Conservation (phyloP, 2,888 invertebrate genomes). For the Monoplex corrugatus region DNA sequence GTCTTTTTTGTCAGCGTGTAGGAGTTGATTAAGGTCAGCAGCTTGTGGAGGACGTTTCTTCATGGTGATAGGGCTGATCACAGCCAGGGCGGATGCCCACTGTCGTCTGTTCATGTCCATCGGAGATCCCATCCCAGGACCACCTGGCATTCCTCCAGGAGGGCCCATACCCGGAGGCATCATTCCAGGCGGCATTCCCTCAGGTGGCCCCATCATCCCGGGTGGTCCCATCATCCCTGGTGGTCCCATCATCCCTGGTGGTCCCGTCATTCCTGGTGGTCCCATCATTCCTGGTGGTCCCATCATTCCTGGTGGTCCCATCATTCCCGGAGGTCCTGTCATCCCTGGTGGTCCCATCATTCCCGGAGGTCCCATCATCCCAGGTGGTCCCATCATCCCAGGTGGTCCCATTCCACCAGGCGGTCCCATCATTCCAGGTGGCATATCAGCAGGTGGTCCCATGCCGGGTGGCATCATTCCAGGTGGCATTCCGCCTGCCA, state of each 20-base stretch:
- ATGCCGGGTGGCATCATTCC: slow-evolving; percentile 26
- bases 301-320: slow-evolving; percentile 36
- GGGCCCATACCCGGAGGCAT: background rate
- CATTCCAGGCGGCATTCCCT: background rate
- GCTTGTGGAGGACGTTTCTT: slow-evolving; percentile 38
- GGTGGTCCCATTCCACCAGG: slow-evolving; percentile 44
- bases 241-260: slow-evolving; percentile 41
- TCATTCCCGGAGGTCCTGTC: slow-evolving; percentile 22
- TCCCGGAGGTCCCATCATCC: slow-evolving; percentile 27
- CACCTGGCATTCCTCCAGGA: background rate
- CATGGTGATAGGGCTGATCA: slow-evolving; percentile 24
- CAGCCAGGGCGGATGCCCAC: slow-evolving; percentile 6
- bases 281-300: slow-evolving; percentile 43
- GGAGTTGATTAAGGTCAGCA: slow-evolving; percentile 51
- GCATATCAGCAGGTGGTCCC: slow-evolving; percentile 34
- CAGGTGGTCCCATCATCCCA: slow-evolving; percentile 3
- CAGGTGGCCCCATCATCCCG: slow-evolving; percentile 41
- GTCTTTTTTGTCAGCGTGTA: slow-evolving; percentile 41
- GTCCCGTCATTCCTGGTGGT: slow-evolving; percentile 42
- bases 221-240: slow-evolving; percentile 45
- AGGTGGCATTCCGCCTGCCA: background rate
- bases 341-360: slow-evolving; percentile 19
- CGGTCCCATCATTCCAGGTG: slow-evolving; percentile 41
- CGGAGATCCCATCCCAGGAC: background rate
- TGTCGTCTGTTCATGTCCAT: background rate